Evolutionary conservation across 2,888 invertebrate species (phyloP).

Genomic region (Acanthacorydalis orientalis): DNA sequence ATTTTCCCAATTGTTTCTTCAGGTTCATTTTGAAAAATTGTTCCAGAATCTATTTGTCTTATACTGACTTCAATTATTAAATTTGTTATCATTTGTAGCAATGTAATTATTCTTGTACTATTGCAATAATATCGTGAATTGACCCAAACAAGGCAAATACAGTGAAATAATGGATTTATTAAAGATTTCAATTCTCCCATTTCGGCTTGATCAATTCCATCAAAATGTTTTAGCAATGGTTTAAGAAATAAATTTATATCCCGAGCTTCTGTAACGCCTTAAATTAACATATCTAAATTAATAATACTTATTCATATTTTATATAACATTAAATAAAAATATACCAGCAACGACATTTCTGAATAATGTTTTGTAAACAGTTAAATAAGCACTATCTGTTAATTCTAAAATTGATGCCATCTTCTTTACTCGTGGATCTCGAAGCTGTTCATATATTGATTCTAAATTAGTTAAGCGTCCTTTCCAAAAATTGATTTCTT

Average conservation of each 20-base stretch:
- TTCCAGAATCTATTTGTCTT: conserved; percentile 55
- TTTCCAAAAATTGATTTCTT: conserved; percentile 68
- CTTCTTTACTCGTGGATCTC: conserved; percentile 64
- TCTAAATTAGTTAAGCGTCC: conserved; percentile 64
- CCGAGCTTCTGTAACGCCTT: conserved; percentile 65
- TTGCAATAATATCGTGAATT: conserved; percentile 59
- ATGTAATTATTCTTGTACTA: conserved; percentile 41
- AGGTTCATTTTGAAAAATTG: conserved; percentile 74
- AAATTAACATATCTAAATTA: conserved; percentile 10
- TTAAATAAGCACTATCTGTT: conserved; percentile 63
- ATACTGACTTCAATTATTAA: conserved; percentile 59
- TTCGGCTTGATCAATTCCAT: conserved; percentile 50
- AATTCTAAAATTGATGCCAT: conserved; percentile 67
- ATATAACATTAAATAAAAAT: conserved; percentile 13
- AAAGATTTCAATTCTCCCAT: conserved; percentile 41
- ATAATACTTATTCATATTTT: too few species aligned
- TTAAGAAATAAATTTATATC: conserved; percentile 67
- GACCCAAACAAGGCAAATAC: conserved; percentile 70
- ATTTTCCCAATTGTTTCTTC: conserved; percentile 54
- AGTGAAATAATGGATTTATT: conserved; percentile 58
- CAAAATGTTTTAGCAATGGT: conserved; percentile 53
- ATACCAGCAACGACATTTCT: conserved; percentile 60
- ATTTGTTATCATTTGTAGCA: conserved; percentile 67
- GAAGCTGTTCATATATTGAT: conserved; percentile 71
- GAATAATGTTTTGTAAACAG: conserved; percentile 60